These are phyloP conservation scores for Apodemus sylvaticus DNA, from an alignment of 2,113 vertebrate genomes.

Conservation along the genomic window DNA sequence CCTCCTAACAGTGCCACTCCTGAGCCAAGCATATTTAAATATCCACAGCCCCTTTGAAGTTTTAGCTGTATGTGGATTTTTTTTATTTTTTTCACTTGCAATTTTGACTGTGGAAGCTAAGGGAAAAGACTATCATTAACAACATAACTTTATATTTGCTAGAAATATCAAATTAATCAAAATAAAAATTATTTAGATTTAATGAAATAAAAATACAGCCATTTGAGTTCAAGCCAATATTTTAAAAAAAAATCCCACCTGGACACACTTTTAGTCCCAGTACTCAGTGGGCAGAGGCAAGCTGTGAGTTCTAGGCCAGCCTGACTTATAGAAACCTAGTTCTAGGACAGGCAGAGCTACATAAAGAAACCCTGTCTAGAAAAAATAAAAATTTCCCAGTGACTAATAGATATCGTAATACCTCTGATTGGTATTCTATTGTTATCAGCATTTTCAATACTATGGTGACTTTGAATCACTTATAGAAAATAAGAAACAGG, in stretches of 20 bases:
- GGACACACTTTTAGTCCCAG: background rate
- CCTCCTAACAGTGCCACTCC: no score
- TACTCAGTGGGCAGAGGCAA: background rate
- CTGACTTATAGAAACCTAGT: background rate
- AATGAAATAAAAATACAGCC: constrained; percentile 30
- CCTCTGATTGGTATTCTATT: background rate
- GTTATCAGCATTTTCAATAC: background rate
- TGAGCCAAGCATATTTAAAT: no score
- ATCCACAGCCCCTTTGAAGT: background rate
- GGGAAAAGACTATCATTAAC: background rate
- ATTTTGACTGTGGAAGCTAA: background rate
- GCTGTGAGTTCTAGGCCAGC: background rate
- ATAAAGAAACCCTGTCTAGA: background rate
- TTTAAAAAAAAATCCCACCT: background rate
- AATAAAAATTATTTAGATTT: constrained; percentile 24
- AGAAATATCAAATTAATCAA: constrained; percentile 17
- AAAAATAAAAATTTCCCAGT: background rate
- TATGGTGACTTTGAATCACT: background rate
- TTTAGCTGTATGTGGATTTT: background rate
- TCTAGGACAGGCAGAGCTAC: background rate
- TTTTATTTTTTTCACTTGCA: background rate
- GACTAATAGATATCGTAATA: background rate
- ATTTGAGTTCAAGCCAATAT: constrained; percentile 14
- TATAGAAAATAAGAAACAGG: background rate
- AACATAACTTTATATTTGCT: background rate